phyloP scores from a whole-genome alignment of 53 echinoderm and acorn worm genomes.

The Glandiceps talaboti region DNA sequence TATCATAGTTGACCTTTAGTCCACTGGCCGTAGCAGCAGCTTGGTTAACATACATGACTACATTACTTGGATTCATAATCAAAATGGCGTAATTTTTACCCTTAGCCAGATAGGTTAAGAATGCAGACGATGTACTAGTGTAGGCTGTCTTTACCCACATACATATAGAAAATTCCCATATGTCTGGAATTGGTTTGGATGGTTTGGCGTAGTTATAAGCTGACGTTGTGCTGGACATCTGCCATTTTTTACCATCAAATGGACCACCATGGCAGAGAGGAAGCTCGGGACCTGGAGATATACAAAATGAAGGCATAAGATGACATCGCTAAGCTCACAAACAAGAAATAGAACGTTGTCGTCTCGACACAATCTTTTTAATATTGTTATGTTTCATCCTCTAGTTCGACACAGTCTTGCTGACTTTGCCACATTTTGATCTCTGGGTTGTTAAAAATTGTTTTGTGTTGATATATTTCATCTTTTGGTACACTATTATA shows the following conservation, averaged over 20 bases:
- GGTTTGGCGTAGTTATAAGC: not conserved
- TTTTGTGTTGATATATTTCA: no score
- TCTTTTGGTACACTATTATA: no score
- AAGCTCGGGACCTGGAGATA: not conserved
- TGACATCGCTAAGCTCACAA: no score
- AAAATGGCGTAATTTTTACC: not conserved
- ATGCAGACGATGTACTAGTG: not conserved
- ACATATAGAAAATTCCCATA: not conserved
- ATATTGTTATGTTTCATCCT: no score
- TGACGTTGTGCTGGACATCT: not conserved
- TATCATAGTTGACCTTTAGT: not conserved
- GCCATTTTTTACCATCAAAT: not conserved
- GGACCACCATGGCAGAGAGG: not conserved
- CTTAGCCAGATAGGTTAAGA: not conserved
- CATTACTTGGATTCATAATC: not conserved
- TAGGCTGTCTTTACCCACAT: not conserved
- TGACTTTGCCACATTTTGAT: no score
- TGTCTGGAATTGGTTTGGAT: not conserved
- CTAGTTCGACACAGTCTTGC: no score
- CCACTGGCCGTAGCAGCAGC: not conserved
- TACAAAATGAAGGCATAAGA: no score
- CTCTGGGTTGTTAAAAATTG: no score
- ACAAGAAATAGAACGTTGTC: no score
- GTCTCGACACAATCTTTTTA: no score
- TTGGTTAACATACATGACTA: not conserved